Evolutionary conservation across 2,113 vertebrate genomes (phyloP), one percentile per base, ranked within the genome.

Genomic region (Mugil cephalus): DNA sequence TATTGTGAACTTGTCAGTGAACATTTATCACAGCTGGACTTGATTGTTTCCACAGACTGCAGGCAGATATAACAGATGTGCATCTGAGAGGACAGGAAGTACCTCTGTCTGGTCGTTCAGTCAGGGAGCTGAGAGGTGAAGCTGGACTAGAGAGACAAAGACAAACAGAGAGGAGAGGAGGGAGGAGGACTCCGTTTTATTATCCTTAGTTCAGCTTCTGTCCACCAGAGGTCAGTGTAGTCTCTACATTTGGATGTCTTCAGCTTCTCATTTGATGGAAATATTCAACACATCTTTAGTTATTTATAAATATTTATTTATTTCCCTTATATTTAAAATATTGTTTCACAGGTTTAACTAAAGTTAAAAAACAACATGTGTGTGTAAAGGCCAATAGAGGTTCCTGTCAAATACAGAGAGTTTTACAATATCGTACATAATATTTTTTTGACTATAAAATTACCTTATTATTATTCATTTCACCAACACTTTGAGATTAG

Each of bases 71-170:
- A 30, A 30, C 24, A 56, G 50, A 56, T 4, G 11, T 46, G 24
- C 3, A 30, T 30, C 24, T 15, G 7, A 38, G 54, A 51, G 14
- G 38, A 81, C 47, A 53, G 51, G 73, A 79, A 34, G 40, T 82
- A 87, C 84, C 86, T 91, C 84, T 73, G 50, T 82, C 75, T 8
- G 85, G 52, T 48, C 59, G 79, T 69, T 88, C 83, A 14, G 58
- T 67, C 85, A 85, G 17, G 1, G 85, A 85, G 65, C 73, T 13
- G 50, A 86, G 89, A 68, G 79, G 80, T 66, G 85, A 83, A 0
- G 75, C 18, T 0, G 82, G 83, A 11, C 89, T 91, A 79, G 8
- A 69, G 9, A 75, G 36, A 55, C 6, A 73, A 19, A 74, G 11
- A 74, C 0, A 55, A 2, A 40, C 1, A 40, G 15, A 21, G 36